Evolutionary conservation across 1,140 invertebrate genomes (phyloP).

Genomic region (Neocloeon triangulifer): DNA sequence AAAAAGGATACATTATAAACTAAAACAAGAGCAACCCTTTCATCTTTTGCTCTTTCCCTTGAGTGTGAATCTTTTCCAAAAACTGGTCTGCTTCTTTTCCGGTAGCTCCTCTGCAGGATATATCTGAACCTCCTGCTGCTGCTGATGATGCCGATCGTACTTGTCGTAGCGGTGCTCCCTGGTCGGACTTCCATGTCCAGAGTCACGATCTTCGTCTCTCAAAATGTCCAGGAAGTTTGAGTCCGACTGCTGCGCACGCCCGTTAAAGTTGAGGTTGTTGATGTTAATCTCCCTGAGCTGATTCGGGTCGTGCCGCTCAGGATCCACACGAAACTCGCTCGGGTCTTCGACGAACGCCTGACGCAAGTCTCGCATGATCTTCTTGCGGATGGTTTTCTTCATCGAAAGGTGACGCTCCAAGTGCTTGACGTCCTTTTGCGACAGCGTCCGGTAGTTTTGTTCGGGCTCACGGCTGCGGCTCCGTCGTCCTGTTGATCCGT

Average conservation of each 20-base stretch:
- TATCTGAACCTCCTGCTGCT: constrained; percentile 6
- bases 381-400: constrained; percentile 69
- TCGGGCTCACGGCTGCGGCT: constrained; percentile 25
- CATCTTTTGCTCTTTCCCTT: constrained; percentile 45
- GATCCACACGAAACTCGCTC: constrained; percentile 42
- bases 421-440: constrained; percentile 46
- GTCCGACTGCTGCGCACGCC: constrained; percentile 23
- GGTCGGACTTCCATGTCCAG: constrained; percentile 3
- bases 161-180: not conserved
- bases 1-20: too few relatives aligned
- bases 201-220: constrained; percentile 15
- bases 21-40: constrained; percentile 11
- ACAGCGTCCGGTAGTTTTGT: constrained; percentile 24
- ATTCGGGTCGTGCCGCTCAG: constrained; percentile 36
- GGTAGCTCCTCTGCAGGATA: constrained; percentile 8
- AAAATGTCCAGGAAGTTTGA: constrained; percentile 47
- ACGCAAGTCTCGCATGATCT: constrained; percentile 62
- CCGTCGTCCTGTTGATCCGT: constrained; percentile 28
- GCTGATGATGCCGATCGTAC: constrained; percentile 16
- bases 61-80: constrained; percentile 47
- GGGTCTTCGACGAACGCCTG: constrained; percentile 52
- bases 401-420: constrained; percentile 59
- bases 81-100: constrained; percentile 33
- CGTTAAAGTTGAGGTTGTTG: constrained; percentile 34
- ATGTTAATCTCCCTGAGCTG: constrained; percentile 41